These are phyloP conservation scores for Coreoperca whiteheadi DNA, from an alignment of 2,113 vertebrate species.

Conservation along the genomic window DNA sequence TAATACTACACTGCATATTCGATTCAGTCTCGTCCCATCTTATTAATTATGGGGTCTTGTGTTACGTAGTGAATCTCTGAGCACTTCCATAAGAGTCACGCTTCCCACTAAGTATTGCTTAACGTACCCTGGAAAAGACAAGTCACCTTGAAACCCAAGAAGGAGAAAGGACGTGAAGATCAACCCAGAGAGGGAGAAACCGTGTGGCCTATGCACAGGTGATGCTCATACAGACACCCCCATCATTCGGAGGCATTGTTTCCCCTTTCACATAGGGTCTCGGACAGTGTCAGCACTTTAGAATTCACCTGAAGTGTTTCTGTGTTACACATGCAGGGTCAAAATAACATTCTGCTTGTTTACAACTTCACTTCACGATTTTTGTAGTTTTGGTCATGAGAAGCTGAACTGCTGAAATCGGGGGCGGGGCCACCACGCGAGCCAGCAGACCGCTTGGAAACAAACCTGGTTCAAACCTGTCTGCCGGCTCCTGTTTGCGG, in stretches of 20 bases:
- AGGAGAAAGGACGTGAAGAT: neutral
- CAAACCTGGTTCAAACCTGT: neutral
- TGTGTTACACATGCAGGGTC: constrained; percentile 18
- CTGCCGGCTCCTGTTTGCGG: neutral
- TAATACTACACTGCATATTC: neutral
- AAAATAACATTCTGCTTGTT: constrained; percentile 19
- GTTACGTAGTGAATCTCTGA: constrained; percentile 3
- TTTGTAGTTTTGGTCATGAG: constrained; percentile 24
- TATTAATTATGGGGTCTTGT: constrained; percentile 5
- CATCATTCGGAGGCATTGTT: neutral
- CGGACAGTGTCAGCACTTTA: constrained; percentile 6
- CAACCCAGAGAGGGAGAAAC: constrained; percentile 7
- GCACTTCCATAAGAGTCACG: neutral
- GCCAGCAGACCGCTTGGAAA: neutral
- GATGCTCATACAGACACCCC: neutral
- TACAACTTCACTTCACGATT: neutral
- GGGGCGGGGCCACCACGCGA: too few relatives aligned
- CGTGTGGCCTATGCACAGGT: neutral
- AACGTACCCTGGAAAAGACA: constrained; percentile 59
- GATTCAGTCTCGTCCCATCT: neutral
- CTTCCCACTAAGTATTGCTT: constrained; percentile 68
- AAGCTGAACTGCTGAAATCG: constrained; percentile 14
- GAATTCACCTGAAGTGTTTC: constrained; percentile 37
- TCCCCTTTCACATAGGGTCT: neutral
- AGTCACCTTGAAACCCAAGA: constrained; percentile 40